phyloP scores from a whole-genome alignment of 2,888 invertebrate genomes.

The Aphidoletes aphidimyza region DNA sequence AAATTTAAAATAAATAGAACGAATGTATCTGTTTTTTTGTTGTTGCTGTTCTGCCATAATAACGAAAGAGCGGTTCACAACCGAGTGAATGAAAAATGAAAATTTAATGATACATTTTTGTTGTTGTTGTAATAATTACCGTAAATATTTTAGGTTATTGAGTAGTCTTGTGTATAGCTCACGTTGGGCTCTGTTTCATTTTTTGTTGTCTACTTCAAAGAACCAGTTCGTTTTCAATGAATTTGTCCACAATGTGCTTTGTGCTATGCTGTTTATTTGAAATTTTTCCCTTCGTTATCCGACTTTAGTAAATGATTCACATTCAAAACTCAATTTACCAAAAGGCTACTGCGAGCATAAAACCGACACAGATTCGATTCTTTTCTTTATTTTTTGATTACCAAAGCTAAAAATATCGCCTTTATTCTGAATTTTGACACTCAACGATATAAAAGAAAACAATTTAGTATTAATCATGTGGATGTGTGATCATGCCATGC shows the following conservation, averaged over 20 bases:
- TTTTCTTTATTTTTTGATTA: too few relatives aligned
- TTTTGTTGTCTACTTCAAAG: background rate
- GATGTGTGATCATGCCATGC: background rate
- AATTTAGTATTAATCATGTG: background rate
- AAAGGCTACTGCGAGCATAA: background rate
- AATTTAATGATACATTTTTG: slow-evolving; percentile 5
- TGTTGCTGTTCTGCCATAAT: too few relatives aligned
- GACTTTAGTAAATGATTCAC: background rate
- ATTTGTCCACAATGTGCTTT: background rate
- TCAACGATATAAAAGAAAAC: background rate
- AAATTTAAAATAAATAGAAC: slow-evolving; percentile 34
- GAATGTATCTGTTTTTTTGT: background rate
- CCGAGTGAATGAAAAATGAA: background rate
- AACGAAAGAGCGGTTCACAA: too few relatives aligned
- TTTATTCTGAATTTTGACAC: too few relatives aligned
- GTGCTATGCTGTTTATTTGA: too few relatives aligned
- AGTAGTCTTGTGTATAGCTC: background rate
- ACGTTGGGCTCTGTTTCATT: background rate
- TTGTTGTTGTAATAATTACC: slow-evolving; percentile 22
- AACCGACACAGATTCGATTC: background rate
- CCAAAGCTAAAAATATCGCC: too few relatives aligned
- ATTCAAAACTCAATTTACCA: background rate
- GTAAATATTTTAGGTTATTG: slow-evolving; percentile 16
- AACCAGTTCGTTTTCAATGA: background rate
- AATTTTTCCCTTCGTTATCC: too few relatives aligned